phyloP scores from a whole-genome alignment of 2,888 invertebrate species.

The Hermodice carunculata region DNA sequence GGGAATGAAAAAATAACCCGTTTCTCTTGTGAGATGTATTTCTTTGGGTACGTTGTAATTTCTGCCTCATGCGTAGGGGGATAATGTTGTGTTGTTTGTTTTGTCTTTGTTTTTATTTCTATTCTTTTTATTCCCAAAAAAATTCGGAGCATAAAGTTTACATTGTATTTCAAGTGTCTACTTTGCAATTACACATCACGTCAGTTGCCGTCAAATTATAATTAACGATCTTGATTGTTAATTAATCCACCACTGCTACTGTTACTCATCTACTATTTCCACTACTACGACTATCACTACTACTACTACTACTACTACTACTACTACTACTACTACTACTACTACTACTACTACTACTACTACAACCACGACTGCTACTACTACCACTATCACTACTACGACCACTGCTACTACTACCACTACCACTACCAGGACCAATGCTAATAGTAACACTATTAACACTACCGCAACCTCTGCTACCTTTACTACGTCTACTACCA shows the following conservation, averaged over 20 bases:
- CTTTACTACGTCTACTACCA: conserved; percentile 20
- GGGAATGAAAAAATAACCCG: too few relatives aligned
- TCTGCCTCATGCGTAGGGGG: too few relatives aligned
- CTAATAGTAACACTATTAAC: conserved; percentile 12
- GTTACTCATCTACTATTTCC: conserved; percentile 21
- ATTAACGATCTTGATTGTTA: too few relatives aligned
- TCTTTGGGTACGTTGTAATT: too few relatives aligned
- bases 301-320: conserved; percentile 30
- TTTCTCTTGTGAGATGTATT: too few relatives aligned
- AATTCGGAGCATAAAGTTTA: too few relatives aligned
- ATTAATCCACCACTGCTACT: conserved; percentile 20
- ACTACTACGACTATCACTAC: conserved; percentile 27
- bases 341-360: conserved; percentile 34
- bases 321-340: conserved; percentile 33
- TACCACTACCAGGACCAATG: conserved; percentile 27
- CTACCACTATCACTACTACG: conserved; percentile 23
- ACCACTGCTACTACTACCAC: conserved; percentile 24
- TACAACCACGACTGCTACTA: conserved; percentile 28
- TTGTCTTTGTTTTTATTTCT: too few relatives aligned
- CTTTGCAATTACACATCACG: too few relatives aligned
- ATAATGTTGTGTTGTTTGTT: too few relatives aligned
- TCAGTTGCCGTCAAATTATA: too few relatives aligned
- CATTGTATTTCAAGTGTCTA: too few relatives aligned
- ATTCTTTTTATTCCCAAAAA: too few relatives aligned
- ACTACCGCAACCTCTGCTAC: conserved; percentile 5